Base-by-base conservation (phyloP, 2,797 vertebrate species). In the Sebastolobus alascanus region DNA sequence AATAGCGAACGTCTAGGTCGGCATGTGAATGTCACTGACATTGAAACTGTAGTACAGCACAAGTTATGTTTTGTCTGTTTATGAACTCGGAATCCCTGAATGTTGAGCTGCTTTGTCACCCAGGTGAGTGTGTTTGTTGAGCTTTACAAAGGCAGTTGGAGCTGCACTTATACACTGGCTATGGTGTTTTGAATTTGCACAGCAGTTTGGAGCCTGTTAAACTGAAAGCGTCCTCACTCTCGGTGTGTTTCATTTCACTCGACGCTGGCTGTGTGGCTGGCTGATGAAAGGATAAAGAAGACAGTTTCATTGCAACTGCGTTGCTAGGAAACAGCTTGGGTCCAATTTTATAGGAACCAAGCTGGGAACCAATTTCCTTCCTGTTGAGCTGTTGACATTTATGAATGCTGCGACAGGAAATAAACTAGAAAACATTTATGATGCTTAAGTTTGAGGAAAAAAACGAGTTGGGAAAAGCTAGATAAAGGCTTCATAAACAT, bases 311-410 rank as follows among this genome's bases (percentile, higher is more conserved):
- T 85, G 66, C 79, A 37, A 73, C 76, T 63, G 74, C 1, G 88
- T 91, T 89, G 89, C 91, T 90, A 87, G 85, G 85, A 80, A 88
- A 91, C 89, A 90, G 73, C 80, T 78, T 77, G n/a, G 29, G 43
- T 75, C 1, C 13, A 80, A 1, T 75, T 50, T 84, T 55, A 68
- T 66, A 56, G 59, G 52, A 63, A 54, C 35, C 54, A 70, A 56
- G 63, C 68, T 38, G 33, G 16, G 59, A 73, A 50, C 27, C 14
- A 11, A 2, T 81, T 74, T 80, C 54, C 46, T 59, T 84, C 59
- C 60, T 68, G 64, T 27, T 70, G 71, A 87, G 82, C 75, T 68
- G 71, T 25, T 89, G 73, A 77, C 68, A 81, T 85, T 87, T 69
- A 35, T 38, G 65, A 79, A 75, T 11, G 73, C 52, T 64, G 64